Base-by-base conservation (phyloP, 2,888 invertebrate genomes). In the Idaea biselata region DNA sequence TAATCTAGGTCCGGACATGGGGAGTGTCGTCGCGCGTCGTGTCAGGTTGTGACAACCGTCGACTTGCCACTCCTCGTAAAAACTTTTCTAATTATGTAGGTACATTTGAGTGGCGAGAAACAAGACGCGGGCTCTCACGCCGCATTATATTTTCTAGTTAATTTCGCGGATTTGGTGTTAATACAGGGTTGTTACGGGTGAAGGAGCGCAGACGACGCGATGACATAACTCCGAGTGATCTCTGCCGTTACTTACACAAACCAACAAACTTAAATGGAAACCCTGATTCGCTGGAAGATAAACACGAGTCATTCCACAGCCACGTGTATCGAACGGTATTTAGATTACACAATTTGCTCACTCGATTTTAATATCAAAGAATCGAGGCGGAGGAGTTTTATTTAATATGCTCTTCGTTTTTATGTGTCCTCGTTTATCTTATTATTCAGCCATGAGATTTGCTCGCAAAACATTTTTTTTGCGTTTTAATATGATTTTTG, bases 21-120 rank as follows among this genome's bases (percentile, higher is more conserved):
- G 85, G 81, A 69, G 84, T 79, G 78, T 58, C 44, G 44, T 44
- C 44, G 14, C 55, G 44, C 32, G 18, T 58, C 67, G 86, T 82
- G 80, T 78, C 80, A 81, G 77, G 75, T 79, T 72, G 84, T 87
- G 91, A 88, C 89, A 89, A 81, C 82, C 88, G 84, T 76, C 85
- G 85, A 84, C 85, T 87, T 84, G 82, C 76, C 82, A 78, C 72
- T 76, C 84, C 86, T 89, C 89, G 84, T 91, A 91, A 91, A 92
- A 92, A 91, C 91, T 91, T 91, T 91, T 87, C 87, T 92, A 91
- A 91, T 91, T 91, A 91, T 89, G 86, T 87, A 60, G 67, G 64
- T 70, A 88, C 86, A 90, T 90, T 92, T 89, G 86, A 90, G 85
- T 85, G 87, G 85, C 84, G 89, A 90, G 87, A 44, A 44, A 44